Base-by-base conservation (phyloP, 2,888 invertebrate genomes). In the Agrotis exclamationis region DNA sequence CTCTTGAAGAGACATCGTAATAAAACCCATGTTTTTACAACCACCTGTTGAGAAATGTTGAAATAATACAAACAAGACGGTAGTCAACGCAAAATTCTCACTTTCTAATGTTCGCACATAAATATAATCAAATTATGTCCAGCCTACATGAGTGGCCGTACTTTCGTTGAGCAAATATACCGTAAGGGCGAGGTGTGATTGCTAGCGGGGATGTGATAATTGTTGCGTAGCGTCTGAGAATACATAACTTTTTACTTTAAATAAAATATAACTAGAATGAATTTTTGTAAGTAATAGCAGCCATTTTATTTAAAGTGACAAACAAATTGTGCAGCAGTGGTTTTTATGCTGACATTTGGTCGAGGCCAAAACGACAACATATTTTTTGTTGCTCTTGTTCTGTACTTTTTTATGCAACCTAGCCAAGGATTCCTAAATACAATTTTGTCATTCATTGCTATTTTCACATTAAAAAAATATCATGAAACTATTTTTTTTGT, bases 111-210 rank as follows among this genome's bases (percentile, higher is more conserved):
- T 85, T 83, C 73, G 74, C 82, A 79, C 83, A 82, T 87, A 86
- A 88, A 89, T 88, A 90, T 89, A 88, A 92, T 92, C 89, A 90
- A 91, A 93, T 93, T 90, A 90, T 87, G 87, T 81, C 79, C 88
- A 80, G 83, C 79, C 80, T 79, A 3, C 80, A 57, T 59, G 54
- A 71, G 85, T 86, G 88, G 87, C 87, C 88, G 85, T 88, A 89
- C 93, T 92, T 90, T 91, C 90, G 80, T 87, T 89, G 83, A 85
- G 86, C 87, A 93, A 92, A 94, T 88, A 91, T 44, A 64, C 51
- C 70, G 70, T 82, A 74, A 80, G 62, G 73, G 11, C 18, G 44
- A 57, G 69, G 76, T 74, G 28, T 0, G 18, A 75, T 44, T 78
- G 82, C 47, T 66, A 74, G 83, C 79, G 76, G 57, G 6, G 9